A percentile compares a stretch with the other conserved stretches of the same genome.
Evolutionary conservation across 64 coral and sea anemone genomes (phyloP).

Genomic region (Catalaphyllia jardinei): DNA sequence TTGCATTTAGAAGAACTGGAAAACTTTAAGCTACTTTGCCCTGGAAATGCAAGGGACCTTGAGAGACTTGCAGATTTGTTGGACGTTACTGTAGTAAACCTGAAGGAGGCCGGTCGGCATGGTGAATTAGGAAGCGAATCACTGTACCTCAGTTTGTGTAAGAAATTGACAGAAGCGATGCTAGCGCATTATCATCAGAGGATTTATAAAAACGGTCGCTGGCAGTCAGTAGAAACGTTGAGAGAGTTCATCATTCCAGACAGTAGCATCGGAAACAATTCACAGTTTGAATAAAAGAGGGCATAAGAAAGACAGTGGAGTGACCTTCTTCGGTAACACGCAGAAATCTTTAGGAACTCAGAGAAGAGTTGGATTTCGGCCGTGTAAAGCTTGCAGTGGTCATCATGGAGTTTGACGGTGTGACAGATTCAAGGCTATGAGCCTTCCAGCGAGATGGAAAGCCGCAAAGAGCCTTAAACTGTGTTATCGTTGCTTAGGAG

Average conservation of each 20-base stretch:
- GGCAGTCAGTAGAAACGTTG: conserved; percentile 29
- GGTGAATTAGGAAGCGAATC: conserved; percentile 58
- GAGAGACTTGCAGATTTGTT: no score
- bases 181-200: neutral
- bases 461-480: no score
- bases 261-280: conserved; percentile 3
- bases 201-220: conserved; percentile 39
- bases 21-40: no score
- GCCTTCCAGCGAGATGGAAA: no score
- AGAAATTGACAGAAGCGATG: conserved; percentile 46
- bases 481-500: no score
- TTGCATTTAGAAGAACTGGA: no score
- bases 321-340: conserved; percentile 5
- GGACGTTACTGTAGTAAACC: no score
- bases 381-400: conserved; percentile 39
- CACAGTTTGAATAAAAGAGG: conserved; percentile 21
- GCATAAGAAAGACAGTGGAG: conserved; percentile 3
- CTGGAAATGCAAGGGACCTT: no score
- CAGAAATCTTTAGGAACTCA: neutral
- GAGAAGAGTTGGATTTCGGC: neutral
- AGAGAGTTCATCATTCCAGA: conserved; percentile 38
- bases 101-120: neutral
- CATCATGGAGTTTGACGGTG: no score
- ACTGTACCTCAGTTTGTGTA: conserved; percentile 59
- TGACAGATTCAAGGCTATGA: no score